Conservation (phyloP, 1,140 invertebrate genomes). For the Drosophila grimshawi region DNA sequence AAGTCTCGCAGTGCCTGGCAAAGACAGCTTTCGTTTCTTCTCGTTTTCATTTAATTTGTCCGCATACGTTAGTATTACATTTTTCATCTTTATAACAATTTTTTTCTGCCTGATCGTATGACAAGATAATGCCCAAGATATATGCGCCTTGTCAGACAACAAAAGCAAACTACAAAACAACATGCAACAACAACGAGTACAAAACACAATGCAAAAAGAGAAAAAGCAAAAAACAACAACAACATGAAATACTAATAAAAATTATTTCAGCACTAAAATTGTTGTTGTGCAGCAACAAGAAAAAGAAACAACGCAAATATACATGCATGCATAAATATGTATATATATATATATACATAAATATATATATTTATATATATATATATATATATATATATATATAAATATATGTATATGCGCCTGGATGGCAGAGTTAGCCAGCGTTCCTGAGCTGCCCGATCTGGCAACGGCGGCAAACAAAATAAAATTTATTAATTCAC, state of each 20-base stretch:
- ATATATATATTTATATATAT: slow-evolving; percentile 12
- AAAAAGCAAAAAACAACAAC: slow-evolving; percentile 6
- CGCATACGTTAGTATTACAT: slow-evolving; percentile 24
- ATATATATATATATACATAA: slow-evolving; percentile 4
- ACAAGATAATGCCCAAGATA: slow-evolving; percentile 75
- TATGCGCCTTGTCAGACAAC: slow-evolving; percentile 69
- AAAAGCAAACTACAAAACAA: slow-evolving; percentile 45
- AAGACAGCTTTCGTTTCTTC: slow-evolving; percentile 22
- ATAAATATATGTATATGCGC: slow-evolving; percentile 34
- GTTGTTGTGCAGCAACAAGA: slow-evolving; percentile 25
- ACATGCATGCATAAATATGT: background rate
- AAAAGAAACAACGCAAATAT: slow-evolving; percentile 27
- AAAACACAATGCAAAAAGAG: slow-evolving; percentile 37
- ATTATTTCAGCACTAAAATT: slow-evolving; percentile 50
- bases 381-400: background rate
- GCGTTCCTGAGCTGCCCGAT: slow-evolving; percentile 9
- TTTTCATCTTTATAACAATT: slow-evolving; percentile 42
- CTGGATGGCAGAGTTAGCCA: slow-evolving; percentile 18
- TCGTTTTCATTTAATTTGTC: slow-evolving; percentile 40
- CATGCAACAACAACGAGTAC: slow-evolving; percentile 36
- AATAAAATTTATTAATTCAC: slow-evolving; percentile 80
- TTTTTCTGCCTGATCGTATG: slow-evolving; percentile 66
- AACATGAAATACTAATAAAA: slow-evolving; percentile 43
- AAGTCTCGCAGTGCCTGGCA: background rate
- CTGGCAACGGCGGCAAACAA: slow-evolving; percentile 36